Evolutionary conservation across 2,888 invertebrate genomes (phyloP), one percentile per base, ranked within the genome.

Genomic region (Ophion slaviceki): DNA sequence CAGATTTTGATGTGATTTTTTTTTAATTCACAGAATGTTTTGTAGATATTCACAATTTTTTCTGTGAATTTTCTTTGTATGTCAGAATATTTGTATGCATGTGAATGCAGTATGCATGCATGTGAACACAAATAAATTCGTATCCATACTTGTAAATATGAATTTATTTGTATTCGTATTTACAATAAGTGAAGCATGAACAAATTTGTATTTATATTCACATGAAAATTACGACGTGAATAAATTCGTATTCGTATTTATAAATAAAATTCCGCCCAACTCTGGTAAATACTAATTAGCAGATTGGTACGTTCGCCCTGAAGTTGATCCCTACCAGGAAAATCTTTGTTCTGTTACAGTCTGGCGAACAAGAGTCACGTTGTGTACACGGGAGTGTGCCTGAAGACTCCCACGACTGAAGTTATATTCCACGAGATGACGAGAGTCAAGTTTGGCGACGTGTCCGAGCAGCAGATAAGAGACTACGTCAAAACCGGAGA

Each of bases 401-500:
- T 99, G 0, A 96, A 96, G 91, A 95, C 96, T 82, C 93, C 94
- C 0, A 93, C 95, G 6, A 94, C 95, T 84, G 94, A 96, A 64
- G 94, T 96, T 0, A 96, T 95, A 91, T 99, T 98, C 92, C 96
- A 96, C 53, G 98, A 98, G 92, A 96, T 95, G 57, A 97, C 99
- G 0, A 95, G 96, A 90, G 99, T 99, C 0, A 95, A 95, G 85
- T 97, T 99, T 95, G 97, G 97, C 0, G 94, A 96, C 68, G 93
- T 99, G 85, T 95, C 96, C 5, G 94, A 96, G 2, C 96, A 96
- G 71, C 96, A 98, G 91, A 98, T 99, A 87, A 94, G 95, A 85
- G 96, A 96, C 0, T 99, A 99, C 93, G 96, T 99, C 47, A 96
- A 96, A 86, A 97, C 98, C 2, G 97, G 97, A 74, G 98, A 99